Base-by-base conservation (phyloP, 2,888 invertebrate species). In the Rhingia campestris region DNA sequence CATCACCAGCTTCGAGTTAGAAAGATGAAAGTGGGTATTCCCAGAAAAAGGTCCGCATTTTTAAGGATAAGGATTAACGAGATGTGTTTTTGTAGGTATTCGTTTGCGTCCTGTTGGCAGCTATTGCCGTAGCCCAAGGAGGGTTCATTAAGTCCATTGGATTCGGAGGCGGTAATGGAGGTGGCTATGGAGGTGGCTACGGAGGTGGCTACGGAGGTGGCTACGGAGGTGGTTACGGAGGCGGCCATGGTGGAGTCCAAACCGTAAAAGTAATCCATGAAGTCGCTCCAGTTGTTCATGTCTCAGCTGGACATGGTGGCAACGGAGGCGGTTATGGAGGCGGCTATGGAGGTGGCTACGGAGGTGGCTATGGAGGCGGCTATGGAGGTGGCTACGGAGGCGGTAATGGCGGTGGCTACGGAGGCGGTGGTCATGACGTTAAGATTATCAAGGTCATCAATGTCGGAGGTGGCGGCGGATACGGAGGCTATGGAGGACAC, bases 1-100 rank as follows among this genome's bases (percentile, higher is more conserved):
- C 72, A 67, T 49, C 47, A 9, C 22, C 10, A 58, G 53, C 53
- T 43, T 39, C 61, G 43, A 37, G n/a, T 7, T 35, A 32, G 51
- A 47, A 61, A 59, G 35, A 72, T 81, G 81, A 81, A 61, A 43
- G 81, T 81, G 54, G 59, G 76, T 53, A 69, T 64, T 59, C 41
- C 2, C 12, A 10, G 54, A 54, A 5, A 6, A 14, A 4, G 45
- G 7, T 10, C 9, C 7, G 9, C n/a, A 0, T 39, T 32, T 2
- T 22, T 22, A 1, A 2, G 58, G 14, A 69, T 9, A 58, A 49
- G 51, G 43, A 79, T 45, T 58, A 53, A 79, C 41, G 3, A 9
- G 45, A 35, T 33, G 32, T 74, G 49, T 39, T 14, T 30, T 70
- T 53, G 14, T 12, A 81, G 81, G 53, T 81, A 3, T 76, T 81